These are phyloP conservation scores for Lepetodrilus schrolli DNA, from an alignment of 2,888 invertebrate species.

Conservation along the genomic window DNA sequence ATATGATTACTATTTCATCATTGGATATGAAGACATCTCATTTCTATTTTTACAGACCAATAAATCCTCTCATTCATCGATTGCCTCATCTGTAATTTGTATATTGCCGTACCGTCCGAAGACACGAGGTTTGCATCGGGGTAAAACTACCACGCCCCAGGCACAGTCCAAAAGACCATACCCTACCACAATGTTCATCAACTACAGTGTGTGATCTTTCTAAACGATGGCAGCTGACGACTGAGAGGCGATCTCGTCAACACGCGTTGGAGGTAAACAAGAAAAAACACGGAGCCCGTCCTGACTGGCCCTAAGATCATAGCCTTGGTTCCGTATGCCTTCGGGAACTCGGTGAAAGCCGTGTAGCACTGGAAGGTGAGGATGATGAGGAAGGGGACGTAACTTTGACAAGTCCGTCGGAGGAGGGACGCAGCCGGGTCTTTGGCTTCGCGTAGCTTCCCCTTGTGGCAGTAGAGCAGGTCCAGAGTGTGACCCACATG, in stretches of 20 bases:
- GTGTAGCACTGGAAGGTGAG: constrained; percentile 80
- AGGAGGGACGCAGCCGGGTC: constrained; percentile 20
- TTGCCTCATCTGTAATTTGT: too few species aligned
- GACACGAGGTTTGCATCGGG: too few species aligned
- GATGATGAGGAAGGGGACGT: constrained; percentile 55
- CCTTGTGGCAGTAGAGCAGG: constrained; percentile 66
- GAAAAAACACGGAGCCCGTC: constrained; percentile 86
- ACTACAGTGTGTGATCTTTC: background rate
- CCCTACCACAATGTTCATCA: background rate
- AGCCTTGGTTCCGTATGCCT: constrained; percentile 87
- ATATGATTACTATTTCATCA: too few species aligned
- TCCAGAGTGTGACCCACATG: constrained; percentile 83
- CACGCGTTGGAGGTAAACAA: constrained; percentile 77
- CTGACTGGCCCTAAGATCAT: constrained; percentile 85
- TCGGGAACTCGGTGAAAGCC: constrained; percentile 81
- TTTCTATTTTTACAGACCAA: too few species aligned
- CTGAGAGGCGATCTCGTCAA: background rate
- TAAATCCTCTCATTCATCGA: too few species aligned
- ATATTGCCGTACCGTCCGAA: too few species aligned
- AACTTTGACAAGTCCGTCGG: constrained; percentile 43
- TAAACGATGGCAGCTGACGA: too few species aligned
- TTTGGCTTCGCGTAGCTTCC: constrained; percentile 35
- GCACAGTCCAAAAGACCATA: too few species aligned
- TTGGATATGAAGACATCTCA: too few species aligned
- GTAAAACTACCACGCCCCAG: too few species aligned